Base-by-base conservation (phyloP, 1,140 invertebrate genomes). In the Sipha flava region DNA sequence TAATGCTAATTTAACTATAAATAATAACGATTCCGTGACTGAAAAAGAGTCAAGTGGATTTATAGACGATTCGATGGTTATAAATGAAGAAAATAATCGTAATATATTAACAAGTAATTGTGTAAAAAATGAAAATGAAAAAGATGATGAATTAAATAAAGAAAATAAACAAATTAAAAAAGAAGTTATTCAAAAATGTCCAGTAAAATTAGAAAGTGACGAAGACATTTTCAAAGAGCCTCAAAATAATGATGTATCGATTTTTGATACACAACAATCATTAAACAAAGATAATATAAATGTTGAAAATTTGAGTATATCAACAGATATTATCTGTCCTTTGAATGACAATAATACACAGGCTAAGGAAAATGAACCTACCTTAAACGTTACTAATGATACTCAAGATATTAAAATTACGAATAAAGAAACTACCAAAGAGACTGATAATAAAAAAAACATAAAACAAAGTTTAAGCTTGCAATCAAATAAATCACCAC, bases 91-190 rank as follows among this genome's bases (percentile, higher is more conserved):
- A 3, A 9, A 14, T 16, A 10, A 34, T n/a, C 0, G 12, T 21
- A 14, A 57, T 0, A 7, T 4, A 2, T 40, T 6, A 0, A 5
- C 1, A 21, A 3, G 5, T 21, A 5, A 21, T 21, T 21, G 3
- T 12, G 4, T 37, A 37, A 10, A 40, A 21, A n/a, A 64, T n/a
- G 0, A 23, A 64, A 40, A 21, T 40, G 3, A 37, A 14, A 37
- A 40, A n/a, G 16, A 5, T 12, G 40, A 45, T 18, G 23, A 47
- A 47, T n/a, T 77, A 29, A 66, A 73, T 47, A 73, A 79, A 70
- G 47, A 83, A 81, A 49, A 23, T 31, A 57, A 80, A 37, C 45
- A 81, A 45, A 54, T 2, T n/a, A 80, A 64, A 64, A 29, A 59
- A 12, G 31, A 29, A 52, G 14, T 21, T 29, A 64, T 70, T 1